Evolutionary conservation across 1,140 invertebrate species (phyloP), one percentile per base, ranked within the genome.

Genomic region (Sesamia nonagrioides): DNA sequence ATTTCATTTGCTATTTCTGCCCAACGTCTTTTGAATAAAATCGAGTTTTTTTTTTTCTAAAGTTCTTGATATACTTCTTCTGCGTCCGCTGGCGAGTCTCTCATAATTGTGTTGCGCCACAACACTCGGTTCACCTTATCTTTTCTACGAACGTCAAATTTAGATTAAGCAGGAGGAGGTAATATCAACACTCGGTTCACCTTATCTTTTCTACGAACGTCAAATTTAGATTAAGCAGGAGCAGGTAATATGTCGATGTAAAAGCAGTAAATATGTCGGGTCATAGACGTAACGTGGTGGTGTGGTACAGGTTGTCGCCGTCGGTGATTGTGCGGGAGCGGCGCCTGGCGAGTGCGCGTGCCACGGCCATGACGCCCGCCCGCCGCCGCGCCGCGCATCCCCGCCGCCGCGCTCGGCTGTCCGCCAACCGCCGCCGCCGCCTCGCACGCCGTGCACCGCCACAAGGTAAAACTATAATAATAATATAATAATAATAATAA

Each of bases 361-460:
- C 96, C 0, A 96, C 96, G 84, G 88, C 97, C 58, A 97, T 97
- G 96, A 97, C 96, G 74, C 96, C 96, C 2, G 96, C 96, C 82
- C 96, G 96, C 69, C 95, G 95, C 3, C 90, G 93, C 56, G 92
- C 94, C 33, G 91, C 91, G 17, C 88, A 48, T 95, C 94, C 33
- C 93, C 95, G 60, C 89, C 95, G 85, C 88, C 95, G 91, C 87
- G 95, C 50, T n/a, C 95, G 92, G 83, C 84, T 90, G n/a, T 88
- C 94, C 58, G 92, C 86, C 84, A 95, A 96, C 95, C 96, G 91
- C 89, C 95, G 93, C 84, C 94, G 88, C 81, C 50, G 84, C 86
- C 52, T 82, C 85, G 18, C 89, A 90, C 54, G 84, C 86, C 18
- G 79, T 84, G 21, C 89, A 90, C 58, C 75, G 91, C 4, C 91